Conservation (phyloP, 1,140 invertebrate genomes). For the Bilobella aurantiaca region DNA sequence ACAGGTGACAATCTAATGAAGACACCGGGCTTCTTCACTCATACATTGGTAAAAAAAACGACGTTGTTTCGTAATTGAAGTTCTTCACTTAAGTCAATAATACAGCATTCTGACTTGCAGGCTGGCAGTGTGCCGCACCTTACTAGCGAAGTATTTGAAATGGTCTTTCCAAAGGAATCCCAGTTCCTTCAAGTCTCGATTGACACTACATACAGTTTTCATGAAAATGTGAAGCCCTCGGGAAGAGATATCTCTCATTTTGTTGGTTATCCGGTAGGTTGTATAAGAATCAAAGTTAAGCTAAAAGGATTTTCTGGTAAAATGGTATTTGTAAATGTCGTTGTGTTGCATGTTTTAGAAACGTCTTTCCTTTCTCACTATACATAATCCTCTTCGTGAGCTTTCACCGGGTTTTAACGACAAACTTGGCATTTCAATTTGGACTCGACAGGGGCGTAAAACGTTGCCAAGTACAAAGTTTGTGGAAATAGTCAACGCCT, state of each 20-base stretch:
- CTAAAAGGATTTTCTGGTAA: too few relatives aligned
- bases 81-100: background rate
- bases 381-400: slow-evolving; percentile 40
- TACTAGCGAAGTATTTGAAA: slow-evolving; percentile 53
- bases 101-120: slow-evolving; percentile 37
- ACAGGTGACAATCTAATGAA: background rate
- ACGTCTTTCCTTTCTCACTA: slow-evolving; percentile 36
- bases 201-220: slow-evolving; percentile 46
- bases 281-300: too few relatives aligned
- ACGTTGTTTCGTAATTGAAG: background rate
- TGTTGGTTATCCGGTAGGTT: slow-evolving; percentile 43
- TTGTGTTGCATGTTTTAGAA: too few relatives aligned
- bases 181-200: slow-evolving; percentile 50
- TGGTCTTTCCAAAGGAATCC: slow-evolving; percentile 39
- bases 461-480: slow-evolving; percentile 38
- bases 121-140: slow-evolving; percentile 54
- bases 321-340: too few relatives aligned
- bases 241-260: slow-evolving; percentile 47
- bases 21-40: slow-evolving; percentile 25
- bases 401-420: slow-evolving; percentile 41
- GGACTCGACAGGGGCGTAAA: slow-evolving; percentile 40
- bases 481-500: slow-evolving; percentile 39
- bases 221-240: slow-evolving; percentile 45
- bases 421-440: slow-evolving; percentile 41
- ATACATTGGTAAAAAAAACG: slow-evolving; percentile 20